Conservation (phyloP, 2,888 invertebrate genomes). For the Morpho deidamia region DNA sequence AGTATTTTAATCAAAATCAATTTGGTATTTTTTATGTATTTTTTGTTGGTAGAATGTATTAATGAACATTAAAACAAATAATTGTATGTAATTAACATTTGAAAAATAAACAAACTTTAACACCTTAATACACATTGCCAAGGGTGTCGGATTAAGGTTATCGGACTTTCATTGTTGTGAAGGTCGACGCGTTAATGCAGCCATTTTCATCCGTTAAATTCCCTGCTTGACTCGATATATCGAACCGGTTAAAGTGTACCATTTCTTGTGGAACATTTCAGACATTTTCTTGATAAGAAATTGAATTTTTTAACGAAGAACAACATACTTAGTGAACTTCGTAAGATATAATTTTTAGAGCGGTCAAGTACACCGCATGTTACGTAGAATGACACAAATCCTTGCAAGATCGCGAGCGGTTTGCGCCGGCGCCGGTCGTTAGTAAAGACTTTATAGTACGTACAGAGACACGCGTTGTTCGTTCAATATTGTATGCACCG, state of each 20-base stretch:
- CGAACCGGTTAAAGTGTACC: slow-evolving; percentile 2
- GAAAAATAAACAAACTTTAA: neutral
- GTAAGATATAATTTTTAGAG: slow-evolving; percentile 27
- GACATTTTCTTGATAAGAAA: neutral
- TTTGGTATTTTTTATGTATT: too few relatives aligned
- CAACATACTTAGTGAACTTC: slow-evolving; percentile 13
- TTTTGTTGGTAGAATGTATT: too few relatives aligned
- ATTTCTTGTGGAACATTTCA: neutral
- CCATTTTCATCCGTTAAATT: neutral
- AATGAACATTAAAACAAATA: too few relatives aligned
- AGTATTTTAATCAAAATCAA: too few relatives aligned
- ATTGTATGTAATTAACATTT: neutral
- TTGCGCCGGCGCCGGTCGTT: slow-evolving; percentile 37
- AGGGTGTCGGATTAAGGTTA: slow-evolving; percentile 5
- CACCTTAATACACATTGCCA: neutral
- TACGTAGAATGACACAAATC: slow-evolving; percentile 52
- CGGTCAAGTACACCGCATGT: slow-evolving; percentile 36
- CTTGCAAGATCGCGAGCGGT: slow-evolving; percentile 38
- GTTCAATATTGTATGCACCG: slow-evolving; percentile 5
- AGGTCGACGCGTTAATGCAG: slow-evolving; percentile 7
- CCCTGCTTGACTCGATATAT: neutral
- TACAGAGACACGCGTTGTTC: slow-evolving; percentile 31
- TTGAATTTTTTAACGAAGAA: neutral
- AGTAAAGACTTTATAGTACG: slow-evolving; percentile 38
- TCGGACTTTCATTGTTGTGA: slow-evolving; percentile 15